Evolutionary conservation across 2,797 vertebrate genomes (phyloP), one percentile per base, ranked within the genome.

Genomic region (Hippopotamyrus pictus): DNA sequence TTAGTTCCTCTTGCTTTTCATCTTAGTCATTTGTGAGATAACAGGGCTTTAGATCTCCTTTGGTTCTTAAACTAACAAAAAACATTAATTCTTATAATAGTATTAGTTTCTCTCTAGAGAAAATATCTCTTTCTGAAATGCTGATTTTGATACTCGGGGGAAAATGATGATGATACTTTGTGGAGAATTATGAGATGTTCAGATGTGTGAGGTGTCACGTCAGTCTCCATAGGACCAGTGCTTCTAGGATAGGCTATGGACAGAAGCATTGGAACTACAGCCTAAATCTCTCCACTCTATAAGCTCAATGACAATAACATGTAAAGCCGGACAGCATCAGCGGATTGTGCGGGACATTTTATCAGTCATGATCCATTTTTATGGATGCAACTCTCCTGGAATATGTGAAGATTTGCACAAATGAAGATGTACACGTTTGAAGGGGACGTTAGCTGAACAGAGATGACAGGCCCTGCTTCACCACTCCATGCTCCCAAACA

Each of bases 401-500:
- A 44, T 79, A 41, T 46, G 29, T 73, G 65, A 44, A 51, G 82
- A 22, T 37, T 8, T 29, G 4, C 46, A 86, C 46, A 85, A 54
- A 84, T 44, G 46, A 89, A 62, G 41, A 62, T 33, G 22, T 6
- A 14, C 17, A 3, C 5, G 83, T 19, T 5, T 22, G 44, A 51
- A 7, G n/a, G 33, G 51, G 17, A 33, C 33, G 3, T 19, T 2
- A 6, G 17, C 37, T 88, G 5, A 53, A 51, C 48, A 37, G 69
- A 88, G 33, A 33, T 51, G 88, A 88, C 89, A 89, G 89, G 88
- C 89, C 88, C 91, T 69, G 41, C 41, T 46, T 73, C 22, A 12
- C 14, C 14, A 37, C 6, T 53, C 44, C 33, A 6, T 57, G 12
- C 37, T 44, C 17, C 76, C 53, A 65, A 91, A 89, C 91, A 93